These are phyloP conservation scores for Oopsacas minuta DNA, from an alignment of 37 sponge, comb jelly and placozoan species.

Conservation along the genomic window DNA sequence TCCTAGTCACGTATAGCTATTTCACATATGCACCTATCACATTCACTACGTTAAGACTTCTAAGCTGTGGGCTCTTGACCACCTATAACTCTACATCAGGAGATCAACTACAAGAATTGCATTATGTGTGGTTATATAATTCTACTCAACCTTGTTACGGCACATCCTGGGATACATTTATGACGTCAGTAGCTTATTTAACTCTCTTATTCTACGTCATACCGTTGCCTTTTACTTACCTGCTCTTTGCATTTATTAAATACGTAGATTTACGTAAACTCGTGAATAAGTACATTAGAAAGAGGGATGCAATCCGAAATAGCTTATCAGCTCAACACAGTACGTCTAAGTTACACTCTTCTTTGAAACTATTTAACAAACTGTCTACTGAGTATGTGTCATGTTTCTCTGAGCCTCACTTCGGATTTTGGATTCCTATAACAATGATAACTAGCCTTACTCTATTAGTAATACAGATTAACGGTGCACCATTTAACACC, in stretches of 20 bases:
- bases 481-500: background rate
- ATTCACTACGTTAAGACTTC: background rate
- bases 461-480: background rate
- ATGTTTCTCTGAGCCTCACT: background rate
- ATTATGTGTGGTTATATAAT: background rate
- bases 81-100: background rate
- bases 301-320: background rate
- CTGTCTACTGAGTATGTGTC: background rate
- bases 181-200: background rate
- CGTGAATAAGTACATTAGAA: background rate
- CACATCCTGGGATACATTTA: background rate
- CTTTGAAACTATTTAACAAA: background rate
- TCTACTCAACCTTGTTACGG: background rate
- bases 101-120: background rate
- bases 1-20: background rate
- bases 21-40: background rate
- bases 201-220: background rate
- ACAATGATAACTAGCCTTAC: background rate
- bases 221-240: background rate
- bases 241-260: background rate
- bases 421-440: conserved; percentile 2
- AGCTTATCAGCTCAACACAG: background rate
- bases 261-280: background rate
- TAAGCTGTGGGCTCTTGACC: background rate
- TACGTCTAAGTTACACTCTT: background rate